Conservation (phyloP, 1,140 invertebrate species). For the Atta colombica region DNA sequence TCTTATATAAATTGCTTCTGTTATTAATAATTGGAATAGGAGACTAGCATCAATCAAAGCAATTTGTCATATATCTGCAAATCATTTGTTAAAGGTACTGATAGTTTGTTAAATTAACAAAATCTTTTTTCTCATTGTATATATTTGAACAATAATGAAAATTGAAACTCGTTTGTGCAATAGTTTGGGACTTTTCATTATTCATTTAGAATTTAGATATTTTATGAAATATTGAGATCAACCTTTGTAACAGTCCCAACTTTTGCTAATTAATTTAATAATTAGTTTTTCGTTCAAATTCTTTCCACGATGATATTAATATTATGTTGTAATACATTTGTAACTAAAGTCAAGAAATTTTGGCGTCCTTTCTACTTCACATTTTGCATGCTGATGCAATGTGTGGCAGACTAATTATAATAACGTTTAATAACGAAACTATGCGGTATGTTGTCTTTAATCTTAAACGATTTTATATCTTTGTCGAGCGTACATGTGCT, state of each 20-base stretch:
- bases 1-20: too few species aligned
- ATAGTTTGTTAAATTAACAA: too few species aligned
- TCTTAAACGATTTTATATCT: conserved; percentile 65
- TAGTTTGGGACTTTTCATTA: background rate
- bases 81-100: too few species aligned
- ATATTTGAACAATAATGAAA: background rate
- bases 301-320: background rate
- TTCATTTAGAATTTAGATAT: background rate
- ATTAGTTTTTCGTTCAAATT: background rate
- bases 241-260: background rate
- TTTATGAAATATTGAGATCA: background rate
- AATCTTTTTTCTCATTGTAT: too few species aligned
- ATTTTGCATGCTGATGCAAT: background rate
- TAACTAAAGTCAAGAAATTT: background rate
- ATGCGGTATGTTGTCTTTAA: conserved; percentile 58
- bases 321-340: background rate
- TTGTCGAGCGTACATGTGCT: conserved; percentile 10
- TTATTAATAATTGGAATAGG: too few species aligned
- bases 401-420: conserved; percentile 23
- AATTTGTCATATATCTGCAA: too few species aligned
- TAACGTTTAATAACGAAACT: conserved; percentile 49
- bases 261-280: background rate
- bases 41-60: too few species aligned
- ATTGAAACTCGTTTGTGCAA: background rate
- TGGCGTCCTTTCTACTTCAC: background rate